Conservation (phyloP, 37 sponge, comb jelly and placozoan species). For the Mnemiopsis leidyi region DNA sequence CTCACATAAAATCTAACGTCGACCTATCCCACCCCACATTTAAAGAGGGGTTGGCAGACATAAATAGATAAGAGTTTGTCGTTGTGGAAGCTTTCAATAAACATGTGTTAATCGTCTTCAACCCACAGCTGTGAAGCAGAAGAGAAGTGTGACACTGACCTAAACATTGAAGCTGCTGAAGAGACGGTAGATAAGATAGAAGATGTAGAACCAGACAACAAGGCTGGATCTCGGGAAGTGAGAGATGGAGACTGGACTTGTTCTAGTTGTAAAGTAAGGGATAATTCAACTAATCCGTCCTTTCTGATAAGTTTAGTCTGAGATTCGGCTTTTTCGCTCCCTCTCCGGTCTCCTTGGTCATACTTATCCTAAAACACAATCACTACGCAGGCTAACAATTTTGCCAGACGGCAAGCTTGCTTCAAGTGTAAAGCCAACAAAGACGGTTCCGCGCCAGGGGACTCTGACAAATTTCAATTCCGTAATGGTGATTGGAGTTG, state of each 20-base stretch:
- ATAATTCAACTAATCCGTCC: too few relatives aligned
- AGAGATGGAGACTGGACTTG: slow-evolving; percentile 62
- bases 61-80: too few relatives aligned
- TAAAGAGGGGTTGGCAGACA: too few relatives aligned
- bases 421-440: slow-evolving; percentile 33
- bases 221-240: background rate
- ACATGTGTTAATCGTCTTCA: too few relatives aligned
- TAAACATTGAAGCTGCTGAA: background rate
- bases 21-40: too few relatives aligned
- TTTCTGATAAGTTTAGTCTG: too few relatives aligned
- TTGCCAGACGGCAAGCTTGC: slow-evolving; percentile 16
- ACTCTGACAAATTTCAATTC: slow-evolving; percentile 30
- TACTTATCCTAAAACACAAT: too few relatives aligned
- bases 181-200: background rate
- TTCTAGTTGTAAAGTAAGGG: background rate
- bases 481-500: slow-evolving; percentile 60
- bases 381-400: slow-evolving; percentile 33
- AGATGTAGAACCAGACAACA: background rate
- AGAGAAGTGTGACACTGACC: background rate
- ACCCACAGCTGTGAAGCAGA: too few relatives aligned
- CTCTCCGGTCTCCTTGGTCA: too few relatives aligned
- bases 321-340: too few relatives aligned
- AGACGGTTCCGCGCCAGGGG: slow-evolving; percentile 11
- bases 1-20: too few relatives aligned
- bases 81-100: too few relatives aligned